phyloP scores from a whole-genome alignment of 1,140 invertebrate genomes.

The Palaemon carinicauda region DNA sequence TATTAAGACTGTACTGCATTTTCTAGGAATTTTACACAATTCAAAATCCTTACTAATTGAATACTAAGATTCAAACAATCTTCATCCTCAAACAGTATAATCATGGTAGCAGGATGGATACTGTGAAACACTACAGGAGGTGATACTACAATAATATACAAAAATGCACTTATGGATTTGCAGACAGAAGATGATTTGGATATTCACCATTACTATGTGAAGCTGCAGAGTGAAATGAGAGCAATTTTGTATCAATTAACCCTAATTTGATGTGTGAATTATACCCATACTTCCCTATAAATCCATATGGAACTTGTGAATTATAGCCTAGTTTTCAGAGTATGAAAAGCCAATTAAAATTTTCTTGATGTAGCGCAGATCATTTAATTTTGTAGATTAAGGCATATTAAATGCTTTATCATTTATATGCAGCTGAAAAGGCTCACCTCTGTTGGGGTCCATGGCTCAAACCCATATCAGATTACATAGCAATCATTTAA shows the following conservation, averaged over 20 bases:
- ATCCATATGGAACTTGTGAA: too few relatives aligned
- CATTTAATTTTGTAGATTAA: too few relatives aligned
- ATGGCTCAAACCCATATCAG: conserved; percentile 1
- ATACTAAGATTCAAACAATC: conserved; percentile 2
- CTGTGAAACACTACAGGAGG: conserved; percentile 2
- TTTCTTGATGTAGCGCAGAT: too few relatives aligned
- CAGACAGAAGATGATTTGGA: conserved; percentile 22
- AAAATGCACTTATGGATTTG: conserved; percentile 42
- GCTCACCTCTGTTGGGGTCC: too few relatives aligned
- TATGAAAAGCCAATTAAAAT: too few relatives aligned
- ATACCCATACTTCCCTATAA: too few relatives aligned
- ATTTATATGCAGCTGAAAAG: too few relatives aligned
- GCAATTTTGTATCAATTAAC: too few relatives aligned
- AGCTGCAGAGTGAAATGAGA: background rate
- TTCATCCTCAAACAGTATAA: background rate
- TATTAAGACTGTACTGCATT: too few relatives aligned
- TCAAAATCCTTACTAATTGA: background rate
- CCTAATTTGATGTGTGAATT: too few relatives aligned
- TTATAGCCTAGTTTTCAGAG: too few relatives aligned
- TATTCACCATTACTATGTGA: background rate
- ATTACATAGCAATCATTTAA: conserved; percentile 24
- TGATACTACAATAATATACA: conserved; percentile 20
- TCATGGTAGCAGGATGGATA: conserved; percentile 39
- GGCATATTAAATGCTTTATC: too few relatives aligned
- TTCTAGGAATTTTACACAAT: background rate